Evolutionary conservation across 2,797 vertebrate genomes (phyloP), one percentile per base, ranked within the genome.

Genomic region (Prionace glauca): DNA sequence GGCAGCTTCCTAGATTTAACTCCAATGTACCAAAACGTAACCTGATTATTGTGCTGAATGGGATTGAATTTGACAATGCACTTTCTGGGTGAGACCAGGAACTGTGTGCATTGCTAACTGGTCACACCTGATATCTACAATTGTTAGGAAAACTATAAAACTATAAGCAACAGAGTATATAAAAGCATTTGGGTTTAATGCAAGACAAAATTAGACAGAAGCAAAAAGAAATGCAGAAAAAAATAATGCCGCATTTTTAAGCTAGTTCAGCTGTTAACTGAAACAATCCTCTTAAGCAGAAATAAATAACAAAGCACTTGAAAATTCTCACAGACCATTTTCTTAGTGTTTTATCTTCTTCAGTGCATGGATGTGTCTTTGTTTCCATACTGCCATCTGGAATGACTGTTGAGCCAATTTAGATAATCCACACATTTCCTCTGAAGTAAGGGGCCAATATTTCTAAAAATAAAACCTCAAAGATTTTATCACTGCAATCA

Each of bases 361-460:
- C 69, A 92, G 14, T 91, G 12, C 56, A 84, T n/a, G 60, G 60
- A 16, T 36, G n/a, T 24, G 88, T 29, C 32, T 36, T 65, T 41
- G 62, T 1, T 26, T 90, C 56, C 29, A 62, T 29, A 90, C 87
- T 90, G 14, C 60, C 62, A 92, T n/a, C n/a, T 92, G n/a, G 90
- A 92, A 69, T 62, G 24, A 92, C 36, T 69, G n/a, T 50, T 36
- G 62, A 92, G 90, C n/a, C 36, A n/a, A 92, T 41, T 91, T 41
- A 92, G 90, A 92, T 69, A 67, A 92, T 92, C 62, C 62, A n/a
- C 62, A 20, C 32, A 67, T 65, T 92, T 84, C n/a, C n/a, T 67
- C 20, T 36, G 18, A 32, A 41, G 18, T 41, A 84, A 45, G 41
- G 41, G 16, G 79, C 18, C 18, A 84, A 20, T 65, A 36, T 67